Conservation (phyloP, 2,113 vertebrate species). For the Megaptera novaeangliae region DNA sequence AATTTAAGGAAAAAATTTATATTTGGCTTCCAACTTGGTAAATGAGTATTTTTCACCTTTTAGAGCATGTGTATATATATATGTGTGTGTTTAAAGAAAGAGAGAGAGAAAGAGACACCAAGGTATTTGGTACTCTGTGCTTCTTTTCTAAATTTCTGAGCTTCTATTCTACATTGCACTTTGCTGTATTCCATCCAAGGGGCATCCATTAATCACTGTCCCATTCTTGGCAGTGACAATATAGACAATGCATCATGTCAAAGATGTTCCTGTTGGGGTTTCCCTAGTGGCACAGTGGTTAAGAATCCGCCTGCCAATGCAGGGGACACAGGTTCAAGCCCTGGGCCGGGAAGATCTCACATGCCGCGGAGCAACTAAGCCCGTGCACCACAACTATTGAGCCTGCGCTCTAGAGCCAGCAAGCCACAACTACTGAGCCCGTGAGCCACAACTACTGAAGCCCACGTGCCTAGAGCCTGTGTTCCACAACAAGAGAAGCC, state of each 20-base stretch:
- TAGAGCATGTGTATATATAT: not conserved
- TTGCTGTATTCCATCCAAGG: not conserved
- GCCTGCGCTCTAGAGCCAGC: too few relatives aligned
- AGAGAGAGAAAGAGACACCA: not conserved
- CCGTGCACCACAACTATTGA: too few relatives aligned
- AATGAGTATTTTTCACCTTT: not conserved
- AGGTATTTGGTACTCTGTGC: not conserved
- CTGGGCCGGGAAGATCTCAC: too few relatives aligned
- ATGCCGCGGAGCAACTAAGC: too few relatives aligned
- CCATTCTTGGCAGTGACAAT: conserved; percentile 45
- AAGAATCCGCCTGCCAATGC: too few relatives aligned
- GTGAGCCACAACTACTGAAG: too few relatives aligned
- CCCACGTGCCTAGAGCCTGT: too few relatives aligned
- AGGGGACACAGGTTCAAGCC: too few relatives aligned
- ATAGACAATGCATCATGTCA: conserved; percentile 42
- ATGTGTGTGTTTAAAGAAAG: not conserved
- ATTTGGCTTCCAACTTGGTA: not conserved
- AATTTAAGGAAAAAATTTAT: not conserved
- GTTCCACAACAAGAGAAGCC: too few relatives aligned
- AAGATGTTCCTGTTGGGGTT: not conserved
- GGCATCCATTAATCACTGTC: conserved; percentile 28
- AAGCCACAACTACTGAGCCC: too few relatives aligned
- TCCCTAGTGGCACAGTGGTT: too few relatives aligned
- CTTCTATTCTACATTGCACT: not conserved
- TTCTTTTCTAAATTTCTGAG: not conserved